Conservation (phyloP, 2,888 invertebrate species). For the Leptura quadrifasciata region DNA sequence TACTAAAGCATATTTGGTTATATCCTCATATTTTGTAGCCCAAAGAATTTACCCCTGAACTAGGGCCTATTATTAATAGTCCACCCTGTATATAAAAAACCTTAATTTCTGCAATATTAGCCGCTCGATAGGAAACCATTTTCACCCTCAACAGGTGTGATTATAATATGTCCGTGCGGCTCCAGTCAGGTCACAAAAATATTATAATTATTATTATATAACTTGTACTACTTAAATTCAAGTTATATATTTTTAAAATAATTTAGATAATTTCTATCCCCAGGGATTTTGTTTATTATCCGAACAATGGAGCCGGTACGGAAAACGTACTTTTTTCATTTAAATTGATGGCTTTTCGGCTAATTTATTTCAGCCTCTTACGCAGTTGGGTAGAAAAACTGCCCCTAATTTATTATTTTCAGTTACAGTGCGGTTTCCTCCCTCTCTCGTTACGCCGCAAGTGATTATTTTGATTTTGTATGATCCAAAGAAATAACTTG, state of each 20-base stretch:
- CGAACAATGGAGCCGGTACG: constrained; percentile 15
- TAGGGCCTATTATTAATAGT: too few species aligned
- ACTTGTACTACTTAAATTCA: neutral
- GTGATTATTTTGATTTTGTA: constrained; percentile 39
- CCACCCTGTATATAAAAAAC: too few species aligned
- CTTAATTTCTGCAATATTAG: neutral
- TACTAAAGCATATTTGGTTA: too few species aligned
- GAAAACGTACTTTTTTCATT: constrained; percentile 36
- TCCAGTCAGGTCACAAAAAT: neutral
- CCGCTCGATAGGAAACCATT: neutral
- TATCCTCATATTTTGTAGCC: too few species aligned
- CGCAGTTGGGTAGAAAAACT: constrained; percentile 45
- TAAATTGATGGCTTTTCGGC: constrained; percentile 42
- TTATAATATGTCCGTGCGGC: neutral
- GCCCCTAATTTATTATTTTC: constrained; percentile 50
- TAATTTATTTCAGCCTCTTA: constrained; percentile 44
- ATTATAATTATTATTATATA: neutral
- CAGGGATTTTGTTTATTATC: neutral
- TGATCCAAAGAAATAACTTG: constrained; percentile 35
- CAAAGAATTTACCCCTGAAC: too few species aligned
- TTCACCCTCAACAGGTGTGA: neutral
- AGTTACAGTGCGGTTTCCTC: constrained; percentile 49
- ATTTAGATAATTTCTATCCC: constrained; percentile 1
- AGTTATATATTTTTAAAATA: constrained; percentile 1
- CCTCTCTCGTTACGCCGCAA: constrained; percentile 26